Evolutionary conservation across 35 echinoderm and acorn worm genomes (phyloP).

Genomic region (Stichopus chloronotus): DNA sequence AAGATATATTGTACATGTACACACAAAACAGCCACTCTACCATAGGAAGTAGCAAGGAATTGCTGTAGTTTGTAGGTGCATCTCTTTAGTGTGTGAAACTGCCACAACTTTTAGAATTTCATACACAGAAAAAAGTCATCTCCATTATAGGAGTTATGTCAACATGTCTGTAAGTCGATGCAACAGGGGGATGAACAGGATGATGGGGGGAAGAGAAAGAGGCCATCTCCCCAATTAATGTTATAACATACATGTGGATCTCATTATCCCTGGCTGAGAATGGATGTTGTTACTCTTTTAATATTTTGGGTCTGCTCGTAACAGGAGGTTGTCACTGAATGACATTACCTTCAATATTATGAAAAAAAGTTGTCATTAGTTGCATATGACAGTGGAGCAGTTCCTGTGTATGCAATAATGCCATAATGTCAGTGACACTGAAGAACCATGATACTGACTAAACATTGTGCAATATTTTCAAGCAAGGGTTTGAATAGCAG

Average conservation of each 20-base stretch:
- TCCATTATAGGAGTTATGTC: too few species aligned
- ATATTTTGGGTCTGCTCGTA: neutral
- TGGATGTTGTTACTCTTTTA: neutral
- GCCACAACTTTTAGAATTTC: too few species aligned
- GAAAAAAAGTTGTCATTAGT: neutral
- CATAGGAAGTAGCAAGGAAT: too few species aligned
- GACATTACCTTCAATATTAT: neutral
- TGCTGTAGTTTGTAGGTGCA: too few species aligned
- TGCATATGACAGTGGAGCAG: neutral
- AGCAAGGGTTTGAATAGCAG: too few species aligned
- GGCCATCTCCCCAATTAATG: conserved; percentile 16
- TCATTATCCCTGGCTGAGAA: neutral
- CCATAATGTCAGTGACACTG: neutral
- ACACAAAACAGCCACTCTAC: too few species aligned
- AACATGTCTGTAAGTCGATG: neutral
- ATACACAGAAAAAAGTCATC: too few species aligned
- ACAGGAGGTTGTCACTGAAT: neutral
- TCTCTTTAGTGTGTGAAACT: too few species aligned
- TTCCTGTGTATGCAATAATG: neutral
- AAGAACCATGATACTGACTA: too few species aligned
- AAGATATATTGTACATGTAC: too few species aligned
- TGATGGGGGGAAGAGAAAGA: neutral
- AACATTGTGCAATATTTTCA: too few species aligned
- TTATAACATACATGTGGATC: neutral
- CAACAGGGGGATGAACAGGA: neutral